Evolutionary conservation across 2,888 invertebrate species (phyloP), one percentile per base, ranked within the genome.

Genomic region (Cephus pulcher): DNA sequence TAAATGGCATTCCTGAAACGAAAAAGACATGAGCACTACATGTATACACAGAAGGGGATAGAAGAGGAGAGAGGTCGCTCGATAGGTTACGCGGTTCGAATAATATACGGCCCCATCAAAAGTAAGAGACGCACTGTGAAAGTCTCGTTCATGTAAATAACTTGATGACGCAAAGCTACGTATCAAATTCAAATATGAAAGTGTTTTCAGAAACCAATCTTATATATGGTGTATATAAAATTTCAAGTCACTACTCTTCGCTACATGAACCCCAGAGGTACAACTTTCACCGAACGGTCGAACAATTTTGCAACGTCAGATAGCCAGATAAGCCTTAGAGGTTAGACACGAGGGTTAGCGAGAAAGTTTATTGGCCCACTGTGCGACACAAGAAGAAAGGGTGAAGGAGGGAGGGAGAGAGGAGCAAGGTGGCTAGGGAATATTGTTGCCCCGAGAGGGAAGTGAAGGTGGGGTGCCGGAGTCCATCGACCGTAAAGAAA

Each of bases 1-100:
- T 97, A 98, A 86, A 98, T 95, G 87, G 95, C 95, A 92, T 98
- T 98, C 92, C 98, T 97, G 94, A 81, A 93, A 94, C 82, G 85
- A 90, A 90, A 88, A 82, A 89, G 75, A 75, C 40, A 15, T 40
- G 15, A 40, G 15, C 40, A 40, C 15, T 73, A 71, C 77, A 76
- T 75, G 79, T 73, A 70, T 15, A 73, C 73, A 77, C 71, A 69
- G 73, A 80, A 77, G 76, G 75, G 75, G 76, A 32, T 73, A 74
- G 75, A 4, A n/a, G 75, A 70, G 74, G 23, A 74, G 34, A 77
- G 12, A 40, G 40, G 15, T 15, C 40, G 40, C 6, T 40, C 40
- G 40, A 40, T 40, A 40, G 40, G 40, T 40, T 40, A 40, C 40
- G 40, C 40, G 40, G 4, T 40, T 15, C 40, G 40, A 15, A 40